phyloP scores from a whole-genome alignment of 2,888 invertebrate species.

The Polydrusus tereticollis region DNA sequence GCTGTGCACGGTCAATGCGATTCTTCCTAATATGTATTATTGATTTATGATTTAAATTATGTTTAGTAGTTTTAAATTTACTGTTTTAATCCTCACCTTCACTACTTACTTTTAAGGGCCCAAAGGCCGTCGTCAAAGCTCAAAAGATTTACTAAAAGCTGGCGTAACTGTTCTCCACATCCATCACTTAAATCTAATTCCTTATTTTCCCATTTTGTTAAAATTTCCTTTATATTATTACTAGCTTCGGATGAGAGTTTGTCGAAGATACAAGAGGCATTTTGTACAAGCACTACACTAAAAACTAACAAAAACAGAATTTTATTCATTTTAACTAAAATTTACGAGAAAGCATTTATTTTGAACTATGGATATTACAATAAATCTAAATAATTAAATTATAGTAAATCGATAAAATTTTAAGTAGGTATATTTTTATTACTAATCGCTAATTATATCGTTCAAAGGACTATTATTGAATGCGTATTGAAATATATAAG shows the following conservation, averaged over 20 bases:
- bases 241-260: neutral
- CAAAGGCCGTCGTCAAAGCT: constrained; percentile 24
- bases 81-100: neutral
- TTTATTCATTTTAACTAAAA: neutral
- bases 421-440: neutral
- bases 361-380: neutral
- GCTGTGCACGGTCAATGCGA: no score
- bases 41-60: no score
- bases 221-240: neutral
- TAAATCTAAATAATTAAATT: neutral
- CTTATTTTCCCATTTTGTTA: constrained; percentile 13
- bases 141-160: constrained; percentile 25
- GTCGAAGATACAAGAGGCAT: neutral
- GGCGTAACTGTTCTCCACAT: constrained; percentile 16
- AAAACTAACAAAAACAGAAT: neutral
- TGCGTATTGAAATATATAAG: no score
- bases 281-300: neutral
- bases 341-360: no score
- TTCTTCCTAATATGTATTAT: no score
- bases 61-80: no score
- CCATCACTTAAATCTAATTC: neutral
- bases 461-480: no score
- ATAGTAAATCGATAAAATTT: neutral
- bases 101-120: constrained; percentile 33
- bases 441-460: neutral